Evolutionary conservation across 2,888 invertebrate genomes (phyloP), one percentile per base, ranked within the genome.

Genomic region (Eupithecia abbreviata): DNA sequence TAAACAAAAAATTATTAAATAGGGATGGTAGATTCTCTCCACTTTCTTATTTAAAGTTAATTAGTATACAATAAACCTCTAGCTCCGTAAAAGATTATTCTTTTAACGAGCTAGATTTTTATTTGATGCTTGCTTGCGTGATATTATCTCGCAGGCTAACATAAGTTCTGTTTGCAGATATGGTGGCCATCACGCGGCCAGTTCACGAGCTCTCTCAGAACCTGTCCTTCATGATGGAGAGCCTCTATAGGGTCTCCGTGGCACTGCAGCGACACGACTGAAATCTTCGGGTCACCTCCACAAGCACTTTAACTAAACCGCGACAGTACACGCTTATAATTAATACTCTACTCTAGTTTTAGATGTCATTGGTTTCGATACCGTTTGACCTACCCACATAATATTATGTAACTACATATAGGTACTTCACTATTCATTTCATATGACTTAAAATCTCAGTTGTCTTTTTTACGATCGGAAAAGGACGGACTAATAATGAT

Each of bases 211-310:
- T 95, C 45, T 93, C 94, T 0, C 93, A 93, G 85, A 94, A 94
- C 86, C 87, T 95, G 72, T 91, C 94, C 18, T 92, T 92, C 88
- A 93, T 95, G 92, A 93, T 95, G 93, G 95, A 95, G 87, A 94
- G 94, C 85, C 91, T 95, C 45, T 95, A 94, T 90, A 92, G 91
- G 83, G 93, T 92, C 83, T 93, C 93, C 3, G 90, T 94, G 84
- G 91, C 92, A n/a, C 90, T 94, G 80, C 92, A 93, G 85, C 87
- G 92, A 47, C 91, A 91, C 82, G 93, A 93, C 77, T 58, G 18
- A 58, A 58, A 18, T 9, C n/a, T 55, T 6, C 55, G n/a, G 49
- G 49, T 15, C 51, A 51, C 15, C 15, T 3, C 9, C 9, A 18
- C 58, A 7, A 6, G 58, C 58, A 18, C 58, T 58, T 1, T 18